phyloP scores from a whole-genome alignment of 2,797 vertebrate genomes.

The Sparidentex hasta region DNA sequence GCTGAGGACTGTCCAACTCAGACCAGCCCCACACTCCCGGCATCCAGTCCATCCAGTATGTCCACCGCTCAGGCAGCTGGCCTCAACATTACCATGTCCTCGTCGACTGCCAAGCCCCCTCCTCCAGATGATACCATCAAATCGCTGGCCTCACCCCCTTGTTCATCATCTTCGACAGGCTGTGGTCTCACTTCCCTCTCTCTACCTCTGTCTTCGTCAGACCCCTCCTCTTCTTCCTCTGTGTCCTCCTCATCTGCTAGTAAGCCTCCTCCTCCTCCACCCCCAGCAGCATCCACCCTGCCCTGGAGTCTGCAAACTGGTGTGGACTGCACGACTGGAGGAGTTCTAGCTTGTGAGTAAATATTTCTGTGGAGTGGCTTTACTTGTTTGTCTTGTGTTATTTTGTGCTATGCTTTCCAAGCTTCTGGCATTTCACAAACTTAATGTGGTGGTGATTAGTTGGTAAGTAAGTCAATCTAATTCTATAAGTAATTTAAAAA shows the following conservation, averaged over 20 bases:
- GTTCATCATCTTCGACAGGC: slow-evolving; percentile 78
- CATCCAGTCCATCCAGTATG: slow-evolving; percentile 73
- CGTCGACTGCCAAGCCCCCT: slow-evolving; percentile 77
- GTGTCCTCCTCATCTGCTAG: slow-evolving; percentile 86
- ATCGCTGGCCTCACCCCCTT: slow-evolving; percentile 77
- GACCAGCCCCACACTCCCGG: slow-evolving; percentile 70
- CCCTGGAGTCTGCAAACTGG: slow-evolving; percentile 93
- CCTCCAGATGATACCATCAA: slow-evolving; percentile 76
- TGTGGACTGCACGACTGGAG: slow-evolving; percentile 95
- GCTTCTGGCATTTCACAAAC: not conserved
- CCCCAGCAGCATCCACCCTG: slow-evolving; percentile 80
- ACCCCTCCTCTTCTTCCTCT: slow-evolving; percentile 86
- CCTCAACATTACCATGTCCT: slow-evolving; percentile 66
- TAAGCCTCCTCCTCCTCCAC: slow-evolving; percentile 80
- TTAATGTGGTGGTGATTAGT: too few species aligned
- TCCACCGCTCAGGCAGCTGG: slow-evolving; percentile 68
- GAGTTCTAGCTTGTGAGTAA: slow-evolving; percentile 92
- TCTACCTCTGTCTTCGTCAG: slow-evolving; percentile 78
- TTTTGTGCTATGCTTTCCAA: not conserved
- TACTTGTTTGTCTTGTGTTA: too few species aligned
- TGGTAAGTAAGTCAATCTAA: too few species aligned
- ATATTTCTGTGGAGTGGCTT: too few species aligned
- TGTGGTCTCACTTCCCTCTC: slow-evolving; percentile 76
- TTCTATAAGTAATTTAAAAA: not conserved
- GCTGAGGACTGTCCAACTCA: slow-evolving; percentile 85